Evolutionary conservation across 2,888 invertebrate genomes (phyloP), one percentile per base, ranked within the genome.

Genomic region (Calameuta pallipes): DNA sequence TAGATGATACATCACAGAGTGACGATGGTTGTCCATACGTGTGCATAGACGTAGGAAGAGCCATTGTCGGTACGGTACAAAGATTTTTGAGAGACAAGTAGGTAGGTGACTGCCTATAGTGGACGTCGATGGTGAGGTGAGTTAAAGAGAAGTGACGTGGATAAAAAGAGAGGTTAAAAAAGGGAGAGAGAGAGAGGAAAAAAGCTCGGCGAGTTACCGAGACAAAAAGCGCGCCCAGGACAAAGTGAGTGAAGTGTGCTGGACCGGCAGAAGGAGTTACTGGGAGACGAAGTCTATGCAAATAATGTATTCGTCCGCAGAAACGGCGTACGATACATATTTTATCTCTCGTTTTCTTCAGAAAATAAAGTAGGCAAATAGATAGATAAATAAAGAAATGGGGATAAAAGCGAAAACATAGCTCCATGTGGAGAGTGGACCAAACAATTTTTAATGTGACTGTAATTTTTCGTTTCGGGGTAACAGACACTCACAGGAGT

Each of bases 221-320:
- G 74, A 77, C 34, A 69, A 73, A 76, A 34, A 74, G 78, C 68
- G 75, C 76, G 56, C 69, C 78, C 68, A 76, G 68, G 73, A 73
- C 37, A 77, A 41, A 79, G 73, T 78, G 73, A 75, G 75, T 74
- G 75, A 71, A 41, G 56, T 75, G 75, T 76, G 70, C 41, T 74
- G 75, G 56, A 37, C 69, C 71, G 13, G 41, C 41, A 37, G 76
- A 69, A 56, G 36, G 76, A 73, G 76, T 80, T 71, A 23, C 31
- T 69, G 23, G 41, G 68, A 34, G 15, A n/a, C 56, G n/a, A 37
- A 30, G 41, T 41, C 56, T 75, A 41, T 36, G 13, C 73, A 75
- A 75, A 78, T 81, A 76, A 56, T 56, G 23, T 56, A 23, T 15
- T 2, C 23, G 23, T 23, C 56, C 56, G 56, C 56, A 56, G 56